Percentiles rank a stretch among this genome's conserved stretches.
phyloP scores from a whole-genome alignment of 2,113 vertebrate genomes.

The Tachycineta bicolor region DNA sequence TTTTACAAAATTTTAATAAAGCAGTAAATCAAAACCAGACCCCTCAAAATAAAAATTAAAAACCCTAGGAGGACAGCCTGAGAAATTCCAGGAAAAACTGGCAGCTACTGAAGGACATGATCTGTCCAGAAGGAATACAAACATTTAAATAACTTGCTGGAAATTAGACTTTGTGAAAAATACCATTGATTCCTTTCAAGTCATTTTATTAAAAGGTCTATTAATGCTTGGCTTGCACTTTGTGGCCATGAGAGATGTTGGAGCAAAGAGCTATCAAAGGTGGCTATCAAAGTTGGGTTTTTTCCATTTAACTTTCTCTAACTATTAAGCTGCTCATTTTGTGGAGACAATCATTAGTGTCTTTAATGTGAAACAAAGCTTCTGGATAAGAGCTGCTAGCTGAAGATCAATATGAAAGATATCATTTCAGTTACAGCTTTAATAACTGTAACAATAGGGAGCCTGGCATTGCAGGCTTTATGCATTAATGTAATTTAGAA shows the following conservation, averaged over 20 bases:
- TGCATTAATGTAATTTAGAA: conserved; percentile 78
- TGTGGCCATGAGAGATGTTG: conserved; percentile 53
- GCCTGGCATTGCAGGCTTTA: conserved; percentile 71
- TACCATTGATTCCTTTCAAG: conserved; percentile 50
- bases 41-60: not conserved
- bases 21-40: not conserved
- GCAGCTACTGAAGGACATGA: not conserved
- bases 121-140: conserved; percentile 36
- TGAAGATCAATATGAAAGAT: conserved; percentile 79
- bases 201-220: conserved; percentile 59
- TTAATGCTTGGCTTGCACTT: conserved; percentile 62
- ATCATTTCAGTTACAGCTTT: conserved; percentile 72
- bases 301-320: conserved; percentile 69
- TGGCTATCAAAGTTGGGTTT: conserved; percentile 61
- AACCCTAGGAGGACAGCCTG: not conserved
- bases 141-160: conserved; percentile 25
- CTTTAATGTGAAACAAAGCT: conserved; percentile 80
- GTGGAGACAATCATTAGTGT: conserved; percentile 72
- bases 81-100: conserved; percentile 31
- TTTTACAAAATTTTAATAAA: not conserved
- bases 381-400: conserved; percentile 75
- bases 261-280: conserved; percentile 67
- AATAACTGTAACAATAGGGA: conserved; percentile 79
- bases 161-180: conserved; percentile 54
- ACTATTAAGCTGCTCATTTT: conserved; percentile 74